These are phyloP conservation scores for Alviniconcha marisindica DNA, from an alignment of 1,140 invertebrate genomes.

Conservation along the genomic window DNA sequence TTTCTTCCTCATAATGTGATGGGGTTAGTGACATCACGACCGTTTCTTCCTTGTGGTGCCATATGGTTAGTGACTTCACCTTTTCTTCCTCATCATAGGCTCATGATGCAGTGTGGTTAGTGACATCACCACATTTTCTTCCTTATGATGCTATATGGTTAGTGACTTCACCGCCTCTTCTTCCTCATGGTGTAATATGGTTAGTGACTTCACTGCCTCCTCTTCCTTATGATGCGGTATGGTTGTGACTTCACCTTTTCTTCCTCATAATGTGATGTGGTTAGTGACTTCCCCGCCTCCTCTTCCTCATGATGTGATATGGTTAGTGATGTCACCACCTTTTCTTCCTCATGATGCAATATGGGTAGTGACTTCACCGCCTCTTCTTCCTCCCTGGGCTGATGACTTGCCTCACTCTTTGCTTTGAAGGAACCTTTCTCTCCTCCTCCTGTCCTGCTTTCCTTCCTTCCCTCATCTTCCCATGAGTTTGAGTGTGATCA, in stretches of 20 bases:
- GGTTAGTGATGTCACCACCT: background rate
- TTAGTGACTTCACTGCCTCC: too few species aligned
- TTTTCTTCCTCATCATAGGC: background rate
- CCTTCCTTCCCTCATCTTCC: too few species aligned
- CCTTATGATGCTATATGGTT: too few species aligned
- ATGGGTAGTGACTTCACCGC: background rate
- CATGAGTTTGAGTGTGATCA: background rate
- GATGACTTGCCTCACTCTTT: background rate
- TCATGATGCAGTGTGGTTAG: background rate
- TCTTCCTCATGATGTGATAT: background rate
- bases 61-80: too few species aligned
- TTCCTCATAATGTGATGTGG: background rate
- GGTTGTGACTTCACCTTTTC: background rate
- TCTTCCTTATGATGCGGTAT: background rate
- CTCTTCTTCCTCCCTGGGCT: background rate
- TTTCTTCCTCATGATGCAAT: too few species aligned
- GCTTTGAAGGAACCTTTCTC: background rate
- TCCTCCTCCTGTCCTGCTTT: too few species aligned
- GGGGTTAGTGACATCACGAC: background rate
- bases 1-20: background rate
- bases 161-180: too few species aligned
- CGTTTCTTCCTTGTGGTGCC: background rate
- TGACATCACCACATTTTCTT: conserved; percentile 1
- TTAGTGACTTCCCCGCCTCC: background rate
- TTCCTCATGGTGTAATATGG: too few species aligned